Evolutionary conservation across 2,113 vertebrate species (phyloP), one percentile per base, ranked within the genome.

Genomic region (Varanus salvator): DNA sequence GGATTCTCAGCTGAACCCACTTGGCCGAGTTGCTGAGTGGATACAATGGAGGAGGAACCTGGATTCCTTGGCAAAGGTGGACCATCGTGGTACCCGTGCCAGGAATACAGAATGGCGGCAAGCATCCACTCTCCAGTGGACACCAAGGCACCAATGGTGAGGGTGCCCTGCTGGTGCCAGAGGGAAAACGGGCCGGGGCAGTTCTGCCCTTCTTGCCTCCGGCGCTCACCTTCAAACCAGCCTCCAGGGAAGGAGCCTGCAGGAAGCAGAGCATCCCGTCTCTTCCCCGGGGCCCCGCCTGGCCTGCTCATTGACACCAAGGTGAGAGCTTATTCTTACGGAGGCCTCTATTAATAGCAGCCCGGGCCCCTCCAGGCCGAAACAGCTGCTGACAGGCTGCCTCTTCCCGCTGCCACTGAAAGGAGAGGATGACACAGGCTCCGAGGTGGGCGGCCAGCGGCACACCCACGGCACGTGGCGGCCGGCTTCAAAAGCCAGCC

Each of bases 291-390:
- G 38, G 38, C 38, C 38, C 38, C n/a, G 60, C 60, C 21, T 64
- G 2, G 12, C 54, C 29, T 52, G 5, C 48, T 80, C 76, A n/a
- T 90, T 82, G 17, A 5, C 89, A 68, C 54, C 0, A 8, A 68
- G 60, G 78, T 8, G 31, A 9, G 38, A 83, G 4, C 44, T 76
- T 5, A 14, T 83, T 69, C n/a, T 17, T 71, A 34, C 14, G 29
- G 3, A 81, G 11, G 8, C 38, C 84, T 52, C 77, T 86, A 86
- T 81, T 82, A 82, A 86, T 74, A 52, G 82, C n/a, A 6, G 23
- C 69, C 54, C 38, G 74, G 9, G 38, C n/a, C 85, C 38, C 11
- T 96, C 97, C 97, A 94, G 94, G 87, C 21, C 60, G 14, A 6
- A 29, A 38, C 85, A 77, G 72, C 54, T 66, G 66, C 89, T 75